Percentiles rank a stretch among this genome's conserved stretches.
These are phyloP conservation scores for Microplitis manilae DNA, from an alignment of 2,888 invertebrate genomes.

Conservation along the genomic window DNA sequence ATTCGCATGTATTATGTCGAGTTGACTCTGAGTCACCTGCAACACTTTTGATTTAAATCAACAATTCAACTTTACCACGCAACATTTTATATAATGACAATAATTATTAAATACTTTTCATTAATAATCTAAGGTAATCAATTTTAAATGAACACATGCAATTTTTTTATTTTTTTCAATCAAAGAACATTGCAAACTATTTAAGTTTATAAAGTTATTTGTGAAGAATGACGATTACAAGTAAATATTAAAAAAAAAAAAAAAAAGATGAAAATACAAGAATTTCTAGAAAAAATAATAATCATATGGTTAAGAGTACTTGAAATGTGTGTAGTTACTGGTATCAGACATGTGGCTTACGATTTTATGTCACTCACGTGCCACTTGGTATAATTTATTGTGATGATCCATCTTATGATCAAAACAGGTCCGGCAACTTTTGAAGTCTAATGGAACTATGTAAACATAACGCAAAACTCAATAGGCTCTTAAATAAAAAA, in stretches of 20 bases:
- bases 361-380: constrained; percentile 25
- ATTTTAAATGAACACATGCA: not conserved
- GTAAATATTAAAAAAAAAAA: not conserved
- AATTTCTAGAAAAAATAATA: constrained; percentile 40
- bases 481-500: not conserved
- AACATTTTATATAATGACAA: not conserved
- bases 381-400: constrained; percentile 22
- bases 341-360: constrained; percentile 37
- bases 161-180: not conserved
- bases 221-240: not conserved
- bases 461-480: not conserved
- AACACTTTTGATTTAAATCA: constrained; percentile 10
- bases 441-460: not conserved
- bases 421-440: not conserved
- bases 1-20: constrained; percentile 27
- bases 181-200: not conserved
- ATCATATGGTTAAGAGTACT: constrained; percentile 48
- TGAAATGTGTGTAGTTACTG: constrained; percentile 43
- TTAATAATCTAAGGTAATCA: not conserved
- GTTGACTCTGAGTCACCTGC: constrained; percentile 34
- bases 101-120: not conserved
- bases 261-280: constrained; percentile 27
- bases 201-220: not conserved
- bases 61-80: constrained; percentile 18
- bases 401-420: constrained; percentile 9